Percentiles rank a stretch among this genome's conserved stretches.
phyloP scores from a whole-genome alignment of 2,797 vertebrate species.

The Semaprochilodus insignis region DNA sequence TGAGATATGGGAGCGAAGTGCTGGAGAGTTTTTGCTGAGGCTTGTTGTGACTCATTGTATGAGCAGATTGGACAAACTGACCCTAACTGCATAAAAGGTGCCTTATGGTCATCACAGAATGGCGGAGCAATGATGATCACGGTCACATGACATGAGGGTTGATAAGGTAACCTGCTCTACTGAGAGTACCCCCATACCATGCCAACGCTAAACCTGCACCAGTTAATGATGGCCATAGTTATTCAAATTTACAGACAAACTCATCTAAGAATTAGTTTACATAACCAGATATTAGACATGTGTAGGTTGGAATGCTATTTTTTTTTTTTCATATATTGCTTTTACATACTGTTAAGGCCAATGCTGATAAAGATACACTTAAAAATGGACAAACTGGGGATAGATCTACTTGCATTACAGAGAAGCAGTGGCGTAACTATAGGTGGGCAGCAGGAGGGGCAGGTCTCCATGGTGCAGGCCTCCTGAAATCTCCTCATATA shows the following conservation, averaged over 20 bases:
- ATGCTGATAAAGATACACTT: too few species aligned
- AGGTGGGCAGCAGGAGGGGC: too few species aligned
- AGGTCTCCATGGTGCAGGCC: too few species aligned
- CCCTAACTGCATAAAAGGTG: not conserved
- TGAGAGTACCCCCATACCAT: not conserved
- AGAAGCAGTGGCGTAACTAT: too few species aligned
- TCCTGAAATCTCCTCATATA: too few species aligned
- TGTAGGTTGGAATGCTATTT: too few species aligned
- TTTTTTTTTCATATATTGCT: too few species aligned
- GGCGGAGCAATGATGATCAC: slow-evolving; percentile 16
- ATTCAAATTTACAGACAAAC: not conserved
- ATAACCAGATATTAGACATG: too few species aligned
- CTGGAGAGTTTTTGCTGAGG: not conserved
- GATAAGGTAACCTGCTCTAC: slow-evolving; percentile 16
- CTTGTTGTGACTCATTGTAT: not conserved
- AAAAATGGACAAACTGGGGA: too few species aligned
- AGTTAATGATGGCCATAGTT: not conserved
- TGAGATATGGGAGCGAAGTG: not conserved
- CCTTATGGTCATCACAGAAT: slow-evolving; percentile 5
- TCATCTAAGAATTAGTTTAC: not conserved
- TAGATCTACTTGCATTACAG: too few species aligned
- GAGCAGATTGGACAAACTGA: slow-evolving; percentile 8
- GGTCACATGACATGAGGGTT: not conserved
- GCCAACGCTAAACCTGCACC: not conserved
- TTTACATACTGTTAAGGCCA: too few species aligned